Conservation (phyloP, 92 coral and sea anemone genomes). For the Diadumene lineata region DNA sequence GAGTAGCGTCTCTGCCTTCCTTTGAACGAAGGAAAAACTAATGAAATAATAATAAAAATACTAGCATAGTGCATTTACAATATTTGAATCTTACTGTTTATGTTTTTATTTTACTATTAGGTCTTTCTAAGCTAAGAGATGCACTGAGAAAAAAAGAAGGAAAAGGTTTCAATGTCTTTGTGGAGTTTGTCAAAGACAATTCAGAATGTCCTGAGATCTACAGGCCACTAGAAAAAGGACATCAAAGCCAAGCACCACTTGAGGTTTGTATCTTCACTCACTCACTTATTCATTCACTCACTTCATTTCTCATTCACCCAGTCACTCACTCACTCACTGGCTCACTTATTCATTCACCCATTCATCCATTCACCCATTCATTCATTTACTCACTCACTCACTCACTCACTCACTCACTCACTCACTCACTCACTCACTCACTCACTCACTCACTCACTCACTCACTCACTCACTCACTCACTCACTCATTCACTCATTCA, state of each 20-base stretch:
- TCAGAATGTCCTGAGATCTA: conserved; percentile 76
- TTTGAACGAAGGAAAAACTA: no score
- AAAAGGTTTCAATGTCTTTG: conserved; percentile 32
- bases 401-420: not conserved
- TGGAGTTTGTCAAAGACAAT: conserved; percentile 57
- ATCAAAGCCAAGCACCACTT: conserved; percentile 65
- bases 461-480: not conserved
- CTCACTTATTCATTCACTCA: not conserved
- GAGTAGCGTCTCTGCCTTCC: not conserved
- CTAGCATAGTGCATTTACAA: not conserved
- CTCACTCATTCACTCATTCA: not conserved
- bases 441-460: not conserved
- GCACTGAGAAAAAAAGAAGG: conserved; percentile 42
- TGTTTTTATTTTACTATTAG: conserved; percentile 17
- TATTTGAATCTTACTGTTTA: no score
- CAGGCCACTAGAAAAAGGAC: conserved; percentile 68
- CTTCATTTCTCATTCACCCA: not conserved
- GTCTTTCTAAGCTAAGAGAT: conserved; percentile 68
- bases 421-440: not conserved
- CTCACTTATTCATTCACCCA: not conserved
- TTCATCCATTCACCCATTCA: not conserved
- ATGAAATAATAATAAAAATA: no score
- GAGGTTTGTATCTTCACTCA: conserved; percentile 44
- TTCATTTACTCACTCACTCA: not conserved
- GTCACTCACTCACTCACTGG: not conserved